phyloP scores from a whole-genome alignment of 2,113 vertebrate species.

The Erythrocercus mccallii region DNA sequence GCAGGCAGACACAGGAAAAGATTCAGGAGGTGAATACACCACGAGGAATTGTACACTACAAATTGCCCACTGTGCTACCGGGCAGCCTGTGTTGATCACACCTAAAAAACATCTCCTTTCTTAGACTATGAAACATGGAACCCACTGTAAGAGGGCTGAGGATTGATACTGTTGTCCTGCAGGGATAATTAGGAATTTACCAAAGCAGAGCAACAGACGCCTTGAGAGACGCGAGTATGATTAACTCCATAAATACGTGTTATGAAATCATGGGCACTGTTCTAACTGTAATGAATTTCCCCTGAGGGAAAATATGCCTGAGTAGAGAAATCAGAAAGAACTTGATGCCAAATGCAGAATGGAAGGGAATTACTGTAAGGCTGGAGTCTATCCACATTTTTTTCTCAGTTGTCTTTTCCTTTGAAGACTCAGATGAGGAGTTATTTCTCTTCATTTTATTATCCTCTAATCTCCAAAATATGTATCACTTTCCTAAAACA shows the following conservation, averaged over 20 bases:
- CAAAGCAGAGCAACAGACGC: background rate
- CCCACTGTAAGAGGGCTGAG: background rate
- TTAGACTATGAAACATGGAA: background rate
- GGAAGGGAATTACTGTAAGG: background rate
- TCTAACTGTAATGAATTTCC: conserved; percentile 10
- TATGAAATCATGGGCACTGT: background rate
- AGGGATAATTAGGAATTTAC: conserved; percentile 21
- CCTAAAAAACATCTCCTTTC: background rate
- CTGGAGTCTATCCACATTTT: background rate
- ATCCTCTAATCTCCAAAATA: background rate
- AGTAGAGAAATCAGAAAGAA: background rate
- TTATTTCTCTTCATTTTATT: background rate
- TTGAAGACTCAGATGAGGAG: background rate
- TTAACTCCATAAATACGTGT: conserved; percentile 4
- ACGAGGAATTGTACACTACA: background rate
- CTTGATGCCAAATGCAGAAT: background rate
- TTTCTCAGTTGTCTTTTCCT: background rate
- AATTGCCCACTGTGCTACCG: background rate
- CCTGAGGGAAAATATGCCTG: background rate
- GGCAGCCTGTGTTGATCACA: background rate
- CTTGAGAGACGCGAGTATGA: background rate
- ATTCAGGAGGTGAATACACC: background rate
- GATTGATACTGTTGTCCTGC: background rate
- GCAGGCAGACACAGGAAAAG: background rate
- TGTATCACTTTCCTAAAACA: background rate